Percentiles rank a stretch among this genome's conserved stretches.
Evolutionary conservation across 2,888 invertebrate genomes (phyloP).

Genomic region (Phalera bucephala): DNA sequence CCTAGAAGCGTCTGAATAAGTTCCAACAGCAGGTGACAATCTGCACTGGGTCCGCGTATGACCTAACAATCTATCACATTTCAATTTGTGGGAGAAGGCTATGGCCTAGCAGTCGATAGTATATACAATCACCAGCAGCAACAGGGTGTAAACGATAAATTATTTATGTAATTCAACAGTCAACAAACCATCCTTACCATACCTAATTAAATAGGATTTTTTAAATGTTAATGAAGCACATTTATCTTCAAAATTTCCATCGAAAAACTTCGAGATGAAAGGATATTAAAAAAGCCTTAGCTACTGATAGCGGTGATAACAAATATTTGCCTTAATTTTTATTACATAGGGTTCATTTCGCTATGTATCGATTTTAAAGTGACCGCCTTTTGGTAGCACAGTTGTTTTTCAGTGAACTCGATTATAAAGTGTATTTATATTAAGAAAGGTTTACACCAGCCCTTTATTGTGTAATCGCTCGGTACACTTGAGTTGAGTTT

Average conservation of each 20-base stretch:
- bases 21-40: too few species aligned
- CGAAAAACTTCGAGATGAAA: conserved; percentile 3
- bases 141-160: too few species aligned
- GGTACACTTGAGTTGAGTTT: neutral
- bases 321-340: neutral
- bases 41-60: too few species aligned
- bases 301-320: neutral
- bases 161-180: too few species aligned
- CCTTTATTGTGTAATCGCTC: neutral
- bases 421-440: conserved; percentile 5
- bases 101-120: too few species aligned
- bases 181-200: too few species aligned
- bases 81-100: too few species aligned
- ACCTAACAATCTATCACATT: too few species aligned
- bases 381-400: neutral
- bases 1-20: too few species aligned
- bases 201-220: too few species aligned
- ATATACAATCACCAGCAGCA: too few species aligned
- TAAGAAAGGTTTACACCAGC: neutral
- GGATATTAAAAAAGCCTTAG: conserved; percentile 1
- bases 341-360: neutral
- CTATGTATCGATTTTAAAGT: neutral
- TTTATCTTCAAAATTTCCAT: conserved; percentile 4
- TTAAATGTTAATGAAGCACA: too few species aligned
- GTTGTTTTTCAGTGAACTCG: conserved; percentile 5